Evolutionary conservation across 2,888 invertebrate genomes (phyloP).

Genomic region (Parasteatoda lunata): DNA sequence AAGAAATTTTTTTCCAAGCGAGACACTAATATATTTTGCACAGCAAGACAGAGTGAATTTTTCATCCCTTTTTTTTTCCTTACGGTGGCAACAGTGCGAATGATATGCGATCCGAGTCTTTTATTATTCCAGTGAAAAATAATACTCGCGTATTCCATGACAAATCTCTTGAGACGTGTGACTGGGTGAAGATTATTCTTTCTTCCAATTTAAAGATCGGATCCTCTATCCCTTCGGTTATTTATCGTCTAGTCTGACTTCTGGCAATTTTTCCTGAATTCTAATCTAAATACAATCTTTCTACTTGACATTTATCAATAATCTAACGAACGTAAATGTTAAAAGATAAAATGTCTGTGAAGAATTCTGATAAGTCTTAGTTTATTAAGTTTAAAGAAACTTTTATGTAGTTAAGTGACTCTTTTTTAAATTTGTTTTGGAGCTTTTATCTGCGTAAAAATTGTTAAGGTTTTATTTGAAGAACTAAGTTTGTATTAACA

Average conservation of each 20-base stretch:
- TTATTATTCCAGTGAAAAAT: conserved; percentile 37
- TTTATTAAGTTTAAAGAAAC: too few species aligned
- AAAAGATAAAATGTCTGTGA: too few species aligned
- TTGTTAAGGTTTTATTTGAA: too few species aligned
- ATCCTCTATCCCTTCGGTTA: neutral
- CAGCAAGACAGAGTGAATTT: conserved; percentile 29
- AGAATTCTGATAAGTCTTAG: too few species aligned
- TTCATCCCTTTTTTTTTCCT: conserved; percentile 18
- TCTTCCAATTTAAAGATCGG: neutral
- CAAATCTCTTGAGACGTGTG: conserved; percentile 11
- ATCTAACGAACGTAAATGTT: neutral
- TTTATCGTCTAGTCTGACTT: neutral
- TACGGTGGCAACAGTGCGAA: conserved; percentile 27
- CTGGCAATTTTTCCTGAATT: neutral
- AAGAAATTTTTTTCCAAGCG: neutral
- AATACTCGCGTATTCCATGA: conserved; percentile 28
- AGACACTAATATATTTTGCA: conserved; percentile 59
- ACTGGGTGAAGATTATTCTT: neutral
- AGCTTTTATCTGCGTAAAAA: too few species aligned
- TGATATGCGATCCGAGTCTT: conserved; percentile 48
- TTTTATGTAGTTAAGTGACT: too few species aligned
- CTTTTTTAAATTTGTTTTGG: too few species aligned
- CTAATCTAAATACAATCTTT: conserved; percentile 5
- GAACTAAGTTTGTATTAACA: too few species aligned
- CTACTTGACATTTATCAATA: neutral